These are phyloP conservation scores for Thymelicus lineola DNA, from an alignment of 2,888 invertebrate genomes.

Conservation along the genomic window DNA sequence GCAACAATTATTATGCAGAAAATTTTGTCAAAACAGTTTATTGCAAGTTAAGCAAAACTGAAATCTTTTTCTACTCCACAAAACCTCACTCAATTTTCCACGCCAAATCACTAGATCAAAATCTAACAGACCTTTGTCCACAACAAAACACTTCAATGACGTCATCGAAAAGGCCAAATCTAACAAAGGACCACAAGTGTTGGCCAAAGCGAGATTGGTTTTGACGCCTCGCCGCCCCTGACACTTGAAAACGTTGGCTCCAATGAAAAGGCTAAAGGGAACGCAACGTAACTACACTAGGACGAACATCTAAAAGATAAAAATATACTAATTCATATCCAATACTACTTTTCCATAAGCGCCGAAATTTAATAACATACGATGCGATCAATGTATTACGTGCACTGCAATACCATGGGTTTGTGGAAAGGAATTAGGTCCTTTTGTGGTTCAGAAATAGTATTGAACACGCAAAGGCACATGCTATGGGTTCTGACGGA, in stretches of 20 bases:
- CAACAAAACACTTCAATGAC: constrained; percentile 53
- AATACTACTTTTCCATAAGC: neutral
- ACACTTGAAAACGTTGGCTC: constrained; percentile 52
- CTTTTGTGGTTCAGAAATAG: constrained; percentile 11
- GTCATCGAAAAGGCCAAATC: constrained; percentile 58
- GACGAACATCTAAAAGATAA: constrained; percentile 1
- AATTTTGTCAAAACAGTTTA: too few species aligned
- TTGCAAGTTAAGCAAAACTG: constrained; percentile 1
- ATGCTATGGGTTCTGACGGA: constrained; percentile 14
- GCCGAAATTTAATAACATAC: neutral
- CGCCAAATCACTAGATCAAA: constrained; percentile 35
- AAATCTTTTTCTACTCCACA: neutral
- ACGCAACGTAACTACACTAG: constrained; percentile 10
- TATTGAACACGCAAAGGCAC: constrained; percentile 27
- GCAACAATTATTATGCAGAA: too few species aligned
- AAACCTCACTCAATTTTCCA: constrained; percentile 28
- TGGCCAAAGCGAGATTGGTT: constrained; percentile 58
- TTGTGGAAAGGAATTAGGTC: neutral
- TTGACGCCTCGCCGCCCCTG: constrained; percentile 62
- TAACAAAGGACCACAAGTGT: constrained; percentile 53
- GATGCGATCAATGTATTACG: constrained; percentile 10
- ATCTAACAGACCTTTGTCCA: constrained; percentile 46
- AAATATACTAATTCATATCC: neutral
- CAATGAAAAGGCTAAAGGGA: constrained; percentile 38
- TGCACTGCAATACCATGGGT: neutral